Evolutionary conservation across 2,888 invertebrate species (phyloP), one percentile per base, ranked within the genome.

Genomic region (Strigamia crassipes): DNA sequence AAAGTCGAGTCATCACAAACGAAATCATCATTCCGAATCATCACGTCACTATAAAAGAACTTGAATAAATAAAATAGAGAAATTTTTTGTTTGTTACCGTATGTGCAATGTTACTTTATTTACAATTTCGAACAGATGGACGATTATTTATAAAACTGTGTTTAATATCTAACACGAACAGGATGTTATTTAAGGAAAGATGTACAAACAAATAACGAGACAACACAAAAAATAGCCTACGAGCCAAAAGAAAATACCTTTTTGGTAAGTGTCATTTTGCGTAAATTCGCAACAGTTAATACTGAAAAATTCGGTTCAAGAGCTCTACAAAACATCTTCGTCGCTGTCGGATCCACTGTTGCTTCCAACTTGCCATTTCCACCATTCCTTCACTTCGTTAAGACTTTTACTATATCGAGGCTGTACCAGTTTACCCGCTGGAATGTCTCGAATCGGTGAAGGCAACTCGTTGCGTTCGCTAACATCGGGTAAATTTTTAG

Each of bases 361-460:
- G 80, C 91, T 91, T 46, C 91, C 90, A 51, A 94, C 90, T 86
- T 94, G 94, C 85, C 93, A 92, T 86, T 91, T 91, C 95, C 95
- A 95, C 95, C 95, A 95, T 86, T 94, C 92, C 85, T 92, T 91
- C 82, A 95, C 93, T 88, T 95, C 95, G 85, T 91, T 90, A 85
- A 94, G 91, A 3, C 91, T 89, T 84, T 89, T 90, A 5, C 90
- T 88, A 46, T 90, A 87, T 86, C 91, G 90, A 34, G 91, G 90
- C 79, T 86, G 85, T 8, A 86, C 83, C 83, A 84, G 82, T 86
- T 83, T 89, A 8, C 79, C 56, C 12, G 18, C 27, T 15, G 81
- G 46, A 31, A 79, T 38, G 42, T 84, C 84, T 66, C 80, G 42
- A 21, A 79, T 81, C 6, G 82, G 78, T 23, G 79, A 73, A 27